Base-by-base conservation (phyloP, 1,140 invertebrate species). In the Hestina assimilis region DNA sequence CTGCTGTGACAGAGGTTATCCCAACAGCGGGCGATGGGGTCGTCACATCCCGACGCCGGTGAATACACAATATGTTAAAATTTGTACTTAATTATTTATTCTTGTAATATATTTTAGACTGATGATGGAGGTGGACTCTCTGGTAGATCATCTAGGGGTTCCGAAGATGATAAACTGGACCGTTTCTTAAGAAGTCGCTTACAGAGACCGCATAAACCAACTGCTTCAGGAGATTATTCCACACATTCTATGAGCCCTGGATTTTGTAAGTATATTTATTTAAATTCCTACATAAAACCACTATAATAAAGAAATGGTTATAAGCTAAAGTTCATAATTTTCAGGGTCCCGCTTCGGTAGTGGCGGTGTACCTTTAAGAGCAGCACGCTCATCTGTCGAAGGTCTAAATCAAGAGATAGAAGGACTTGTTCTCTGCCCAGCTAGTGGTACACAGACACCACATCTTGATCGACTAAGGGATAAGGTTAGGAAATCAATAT, bases 341-440 rank as follows among this genome's bases (percentile, higher is more conserved):
- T 19, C 56, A 85, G 84, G 84, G 81, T 84, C 79, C 15, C 78
- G 84, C 45, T 87, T 86, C 43, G 79, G 83, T 15, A 80, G 70
- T 21, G 75, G 83, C 21, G 69, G 79, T 57, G 92, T 91, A 67
- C 90, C 92, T 53, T 83, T 92, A 67, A 89, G 92, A 69, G 92
- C 93, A 50, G 94, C 95, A 87, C 90, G 95, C 50, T 95, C 93
- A 63, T 96, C 95, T 41, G 94, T 96, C 14, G 95, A 96, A 87
- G 95, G 94, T 26, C 89, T 96, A 1, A 96, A 96, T 86, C 94
- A 95, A 77, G 94, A 96, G 85, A 95, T 96, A 54, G 94, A 96
- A 83, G 90, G 91, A 72, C 89, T 94, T 38, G 93, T 94, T 29
- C 83, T 94, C 8, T 83, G 77, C 57, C 88, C 87, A 7, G 83